phyloP scores from a whole-genome alignment of 2,797 vertebrate species.

The Melanotaenia pygmaea region DNA sequence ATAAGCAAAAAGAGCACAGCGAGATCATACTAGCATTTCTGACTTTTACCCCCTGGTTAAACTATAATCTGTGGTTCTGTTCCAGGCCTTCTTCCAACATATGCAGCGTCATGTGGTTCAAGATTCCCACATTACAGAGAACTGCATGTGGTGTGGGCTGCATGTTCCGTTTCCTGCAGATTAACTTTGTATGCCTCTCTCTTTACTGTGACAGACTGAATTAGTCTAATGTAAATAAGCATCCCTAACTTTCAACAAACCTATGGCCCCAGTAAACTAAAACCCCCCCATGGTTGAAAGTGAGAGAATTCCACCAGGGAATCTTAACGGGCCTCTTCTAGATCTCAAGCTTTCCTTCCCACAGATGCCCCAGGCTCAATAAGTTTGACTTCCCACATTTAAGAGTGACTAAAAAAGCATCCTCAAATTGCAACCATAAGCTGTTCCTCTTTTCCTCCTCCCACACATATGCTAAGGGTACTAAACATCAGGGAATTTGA shows the following conservation, averaged over 20 bases:
- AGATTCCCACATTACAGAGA: slow-evolving; percentile 83
- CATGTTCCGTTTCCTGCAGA: slow-evolving; percentile 83
- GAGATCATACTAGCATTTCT: slow-evolving; percentile 51
- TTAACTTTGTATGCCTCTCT: slow-evolving; percentile 73
- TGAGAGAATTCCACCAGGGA: slow-evolving; percentile 79
- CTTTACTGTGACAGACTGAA: slow-evolving; percentile 78
- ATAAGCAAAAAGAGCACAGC: slow-evolving; percentile 41
- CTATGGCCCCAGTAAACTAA: slow-evolving; percentile 64
- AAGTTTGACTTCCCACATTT: slow-evolving; percentile 87
- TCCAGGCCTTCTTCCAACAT: slow-evolving; percentile 71
- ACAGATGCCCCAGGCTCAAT: slow-evolving; percentile 79
- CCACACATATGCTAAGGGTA: slow-evolving; percentile 64
- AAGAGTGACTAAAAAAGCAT: slow-evolving; percentile 86
- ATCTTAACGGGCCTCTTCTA: slow-evolving; percentile 70
- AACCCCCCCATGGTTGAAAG: slow-evolving; percentile 65
- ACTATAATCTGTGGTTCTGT: slow-evolving; percentile 74
- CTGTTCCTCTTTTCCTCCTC: slow-evolving; percentile 63
- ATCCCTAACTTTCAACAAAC: slow-evolving; percentile 78
- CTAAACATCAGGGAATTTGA: slow-evolving; percentile 67
- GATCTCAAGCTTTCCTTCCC: slow-evolving; percentile 74
- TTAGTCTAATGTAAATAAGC: slow-evolving; percentile 83
- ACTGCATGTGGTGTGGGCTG: slow-evolving; percentile 77
- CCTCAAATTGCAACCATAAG: slow-evolving; percentile 87
- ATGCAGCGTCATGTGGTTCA: slow-evolving; percentile 74
- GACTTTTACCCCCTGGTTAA: slow-evolving; percentile 68